Percentiles rank a stretch among this genome's conserved stretches.
phyloP scores from a whole-genome alignment of 2,797 vertebrate genomes.

The Molossus alvarezi region DNA sequence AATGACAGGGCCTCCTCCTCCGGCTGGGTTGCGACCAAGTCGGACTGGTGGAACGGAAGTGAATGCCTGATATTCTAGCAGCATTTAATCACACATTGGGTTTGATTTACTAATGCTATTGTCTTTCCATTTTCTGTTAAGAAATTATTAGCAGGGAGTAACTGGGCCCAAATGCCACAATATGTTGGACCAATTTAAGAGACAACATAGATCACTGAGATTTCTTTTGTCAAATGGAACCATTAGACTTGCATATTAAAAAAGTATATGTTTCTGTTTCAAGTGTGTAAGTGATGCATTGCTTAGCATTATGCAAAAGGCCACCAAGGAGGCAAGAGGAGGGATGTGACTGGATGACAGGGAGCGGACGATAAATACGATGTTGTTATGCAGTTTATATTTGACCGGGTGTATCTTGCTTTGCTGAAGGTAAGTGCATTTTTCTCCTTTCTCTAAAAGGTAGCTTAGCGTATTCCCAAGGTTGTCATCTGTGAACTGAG shows the following conservation, averaged over 20 bases:
- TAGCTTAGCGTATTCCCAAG: constrained; percentile 62
- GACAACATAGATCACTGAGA: constrained; percentile 85
- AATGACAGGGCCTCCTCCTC: constrained; percentile 74
- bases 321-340: constrained; percentile 80
- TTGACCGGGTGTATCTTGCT: constrained; percentile 50
- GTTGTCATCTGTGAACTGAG: not conserved
- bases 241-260: constrained; percentile 86
- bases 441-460: constrained; percentile 67
- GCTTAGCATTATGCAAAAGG: constrained; percentile 79
- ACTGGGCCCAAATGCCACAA: constrained; percentile 77
- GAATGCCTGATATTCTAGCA: constrained; percentile 80
- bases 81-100: constrained; percentile 87
- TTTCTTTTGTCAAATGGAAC: constrained; percentile 85
- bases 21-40: constrained; percentile 72
- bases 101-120: constrained; percentile 90
- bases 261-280: constrained; percentile 81
- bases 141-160: constrained; percentile 86
- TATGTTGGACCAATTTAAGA: constrained; percentile 86
- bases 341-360: constrained; percentile 56
- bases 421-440: not conserved
- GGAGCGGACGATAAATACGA: constrained; percentile 21
- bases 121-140: constrained; percentile 87
- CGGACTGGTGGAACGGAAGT: constrained; percentile 81
- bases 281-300: constrained; percentile 76
- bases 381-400: not conserved